Percentiles rank a stretch among this genome's conserved stretches.
phyloP scores from a whole-genome alignment of 2,888 invertebrate species.

The Andrena haemorrhoa region DNA sequence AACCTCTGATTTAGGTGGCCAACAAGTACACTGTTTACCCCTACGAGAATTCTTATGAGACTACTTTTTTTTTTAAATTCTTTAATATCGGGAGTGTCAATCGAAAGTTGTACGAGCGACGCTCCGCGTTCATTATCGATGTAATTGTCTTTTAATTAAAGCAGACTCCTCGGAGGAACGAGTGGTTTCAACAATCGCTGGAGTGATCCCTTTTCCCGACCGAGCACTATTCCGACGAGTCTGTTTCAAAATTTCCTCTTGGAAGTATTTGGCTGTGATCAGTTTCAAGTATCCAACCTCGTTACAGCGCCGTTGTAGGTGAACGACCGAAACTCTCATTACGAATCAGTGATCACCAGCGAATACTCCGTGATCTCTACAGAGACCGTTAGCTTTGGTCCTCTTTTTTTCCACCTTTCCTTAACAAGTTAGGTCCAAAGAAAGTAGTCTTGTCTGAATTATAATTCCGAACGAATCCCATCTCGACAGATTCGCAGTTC shows the following conservation, averaged over 20 bases:
- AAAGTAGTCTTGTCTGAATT: constrained; percentile 32
- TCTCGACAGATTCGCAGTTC: not conserved
- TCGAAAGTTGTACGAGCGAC: constrained; percentile 14
- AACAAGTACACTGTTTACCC: too few species aligned
- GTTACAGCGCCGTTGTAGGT: constrained; percentile 22
- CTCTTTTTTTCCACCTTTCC: constrained; percentile 9
- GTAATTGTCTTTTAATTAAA: constrained; percentile 41
- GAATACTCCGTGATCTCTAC: not conserved
- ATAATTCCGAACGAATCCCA: constrained; percentile 26
- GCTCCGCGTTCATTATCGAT: constrained; percentile 28
- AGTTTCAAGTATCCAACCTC: constrained; percentile 11
- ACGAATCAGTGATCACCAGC: constrained; percentile 19
- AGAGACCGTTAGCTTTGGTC: not conserved
- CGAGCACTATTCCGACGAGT: constrained; percentile 7
- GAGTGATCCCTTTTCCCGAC: not conserved
- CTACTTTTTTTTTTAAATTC: not conserved
- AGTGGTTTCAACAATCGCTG: constrained; percentile 22
- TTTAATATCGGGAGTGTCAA: not conserved
- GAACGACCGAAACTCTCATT: constrained; percentile 42
- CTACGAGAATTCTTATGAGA: not conserved
- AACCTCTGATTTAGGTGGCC: too few species aligned
- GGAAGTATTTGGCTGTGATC: constrained; percentile 22
- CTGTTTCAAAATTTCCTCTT: constrained; percentile 33
- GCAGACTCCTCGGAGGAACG: constrained; percentile 4
- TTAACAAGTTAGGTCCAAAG: constrained; percentile 9